Evolutionary conservation across 2,888 invertebrate genomes (phyloP).

Genomic region (Seira sanloemensis): DNA sequence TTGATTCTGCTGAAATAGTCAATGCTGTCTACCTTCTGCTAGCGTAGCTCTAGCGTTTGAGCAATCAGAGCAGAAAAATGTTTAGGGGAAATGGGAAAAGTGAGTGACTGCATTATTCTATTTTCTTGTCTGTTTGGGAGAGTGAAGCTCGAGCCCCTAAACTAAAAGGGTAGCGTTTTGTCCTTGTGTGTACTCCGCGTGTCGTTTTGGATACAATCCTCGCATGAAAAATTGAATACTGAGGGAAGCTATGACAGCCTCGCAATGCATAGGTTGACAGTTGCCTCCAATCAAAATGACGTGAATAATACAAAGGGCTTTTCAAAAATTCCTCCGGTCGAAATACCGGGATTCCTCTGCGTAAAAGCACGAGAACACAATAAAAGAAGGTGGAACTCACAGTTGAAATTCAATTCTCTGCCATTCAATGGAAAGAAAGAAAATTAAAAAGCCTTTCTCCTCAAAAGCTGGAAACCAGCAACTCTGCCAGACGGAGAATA

Average conservation of each 20-base stretch:
- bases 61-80: background rate
- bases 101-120: background rate
- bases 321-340: slow-evolving; percentile 31
- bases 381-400: background rate
- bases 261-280: slow-evolving; percentile 54
- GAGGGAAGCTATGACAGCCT: slow-evolving; percentile 53
- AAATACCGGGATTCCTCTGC: background rate
- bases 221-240: background rate
- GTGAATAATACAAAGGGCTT: slow-evolving; percentile 33
- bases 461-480: too few relatives aligned
- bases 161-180: background rate
- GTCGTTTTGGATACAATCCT: background rate
- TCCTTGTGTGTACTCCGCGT: too few relatives aligned
- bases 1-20: slow-evolving; percentile 31
- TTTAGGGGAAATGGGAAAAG: background rate
- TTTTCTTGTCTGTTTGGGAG: too few relatives aligned
- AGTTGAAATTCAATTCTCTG: background rate
- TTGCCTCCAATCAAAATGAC: slow-evolving; percentile 57
- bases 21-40: slow-evolving; percentile 34
- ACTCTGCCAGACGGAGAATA: too few relatives aligned
- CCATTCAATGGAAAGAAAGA: background rate
- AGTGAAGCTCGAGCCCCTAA: too few relatives aligned
- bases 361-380: background rate
- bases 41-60: background rate
- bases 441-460: background rate